Conservation (phyloP, 2,888 invertebrate genomes). For the Spodoptera picta region DNA sequence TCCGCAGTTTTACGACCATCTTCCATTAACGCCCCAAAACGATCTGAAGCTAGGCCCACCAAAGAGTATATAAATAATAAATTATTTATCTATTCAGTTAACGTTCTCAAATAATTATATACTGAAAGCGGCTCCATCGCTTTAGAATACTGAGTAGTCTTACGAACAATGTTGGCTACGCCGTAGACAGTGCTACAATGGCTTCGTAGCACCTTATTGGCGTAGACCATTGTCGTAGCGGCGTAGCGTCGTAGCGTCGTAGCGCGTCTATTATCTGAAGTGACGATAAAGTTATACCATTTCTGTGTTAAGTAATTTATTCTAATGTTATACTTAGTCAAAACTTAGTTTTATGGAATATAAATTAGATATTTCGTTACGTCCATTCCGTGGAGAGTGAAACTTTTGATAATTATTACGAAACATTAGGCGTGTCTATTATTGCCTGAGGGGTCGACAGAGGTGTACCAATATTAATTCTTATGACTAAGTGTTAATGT, state of each 20-base stretch:
- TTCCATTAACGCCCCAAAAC: not conserved
- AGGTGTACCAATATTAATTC: too few species aligned
- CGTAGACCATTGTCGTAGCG: slow-evolving; percentile 37
- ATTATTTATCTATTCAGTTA: slow-evolving; percentile 43
- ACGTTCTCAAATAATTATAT: slow-evolving; percentile 45
- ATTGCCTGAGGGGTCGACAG: too few species aligned
- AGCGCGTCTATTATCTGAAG: slow-evolving; percentile 21
- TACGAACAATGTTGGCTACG: slow-evolving; percentile 35
- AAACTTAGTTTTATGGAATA: slow-evolving; percentile 1
- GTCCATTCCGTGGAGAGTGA: too few species aligned
- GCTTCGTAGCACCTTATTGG: slow-evolving; percentile 39
- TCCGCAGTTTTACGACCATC: not conserved
- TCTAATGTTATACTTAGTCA: slow-evolving; percentile 4
- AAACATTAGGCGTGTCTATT: too few species aligned
- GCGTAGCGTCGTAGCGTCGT: too few species aligned
- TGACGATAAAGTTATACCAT: slow-evolving; percentile 24
- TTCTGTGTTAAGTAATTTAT: slow-evolving; percentile 14
- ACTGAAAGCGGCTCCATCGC: slow-evolving; percentile 37
- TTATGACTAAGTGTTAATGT: too few species aligned
- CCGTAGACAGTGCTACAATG: slow-evolving; percentile 46
- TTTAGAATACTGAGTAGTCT: slow-evolving; percentile 50
- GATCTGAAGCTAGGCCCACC: slow-evolving; percentile 1
- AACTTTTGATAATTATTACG: too few species aligned
- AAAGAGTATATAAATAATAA: slow-evolving; percentile 32
- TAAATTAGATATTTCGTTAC: not conserved